Evolutionary conservation across 1,140 invertebrate species (phyloP).

Genomic region (Drosophila teissieri): DNA sequence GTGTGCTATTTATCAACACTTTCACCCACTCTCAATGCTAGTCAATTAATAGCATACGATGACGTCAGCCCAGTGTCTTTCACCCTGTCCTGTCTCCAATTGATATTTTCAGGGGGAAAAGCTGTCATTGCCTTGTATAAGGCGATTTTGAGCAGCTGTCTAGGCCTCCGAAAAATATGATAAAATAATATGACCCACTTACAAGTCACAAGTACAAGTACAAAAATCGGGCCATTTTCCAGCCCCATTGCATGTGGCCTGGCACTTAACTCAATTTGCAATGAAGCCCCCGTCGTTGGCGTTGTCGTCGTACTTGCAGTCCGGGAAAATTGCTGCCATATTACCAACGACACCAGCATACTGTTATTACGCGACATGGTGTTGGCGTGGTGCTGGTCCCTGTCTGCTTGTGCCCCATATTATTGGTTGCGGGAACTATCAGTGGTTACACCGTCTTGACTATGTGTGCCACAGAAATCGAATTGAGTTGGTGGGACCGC

Average conservation of each 20-base stretch:
- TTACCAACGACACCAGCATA: conserved; percentile 76
- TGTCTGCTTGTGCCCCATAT: conserved; percentile 18
- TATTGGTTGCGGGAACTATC: conserved; percentile 27
- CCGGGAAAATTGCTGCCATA: conserved; percentile 75
- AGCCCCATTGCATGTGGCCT: conserved; percentile 65
- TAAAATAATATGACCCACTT: conserved; percentile 71
- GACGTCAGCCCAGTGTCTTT: conserved; percentile 51
- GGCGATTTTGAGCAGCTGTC: conserved; percentile 37
- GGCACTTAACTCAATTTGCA: conserved; percentile 81
- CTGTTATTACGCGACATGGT: conserved; percentile 63
- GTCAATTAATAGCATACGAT: conserved; percentile 60
- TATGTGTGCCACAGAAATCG: conserved; percentile 71
- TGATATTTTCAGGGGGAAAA: conserved; percentile 29
- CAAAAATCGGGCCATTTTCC: conserved; percentile 49
- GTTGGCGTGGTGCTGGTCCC: conserved; percentile 38
- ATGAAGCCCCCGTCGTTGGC: conserved; percentile 41
- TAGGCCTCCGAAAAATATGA: conserved; percentile 45
- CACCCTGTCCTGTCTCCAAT: conserved; percentile 29
- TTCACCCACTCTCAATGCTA: conserved; percentile 42
- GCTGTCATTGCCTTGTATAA: conserved; percentile 34
- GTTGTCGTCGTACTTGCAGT: conserved; percentile 58
- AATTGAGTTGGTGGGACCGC: conserved; percentile 64
- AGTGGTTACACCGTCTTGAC: conserved; percentile 62
- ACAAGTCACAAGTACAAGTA: conserved; percentile 21
- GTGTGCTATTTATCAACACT: conserved; percentile 43